Percentiles rank a stretch among this genome's conserved stretches.
phyloP scores from a whole-genome alignment of 2,113 vertebrate genomes.

The Podiceps cristatus region DNA sequence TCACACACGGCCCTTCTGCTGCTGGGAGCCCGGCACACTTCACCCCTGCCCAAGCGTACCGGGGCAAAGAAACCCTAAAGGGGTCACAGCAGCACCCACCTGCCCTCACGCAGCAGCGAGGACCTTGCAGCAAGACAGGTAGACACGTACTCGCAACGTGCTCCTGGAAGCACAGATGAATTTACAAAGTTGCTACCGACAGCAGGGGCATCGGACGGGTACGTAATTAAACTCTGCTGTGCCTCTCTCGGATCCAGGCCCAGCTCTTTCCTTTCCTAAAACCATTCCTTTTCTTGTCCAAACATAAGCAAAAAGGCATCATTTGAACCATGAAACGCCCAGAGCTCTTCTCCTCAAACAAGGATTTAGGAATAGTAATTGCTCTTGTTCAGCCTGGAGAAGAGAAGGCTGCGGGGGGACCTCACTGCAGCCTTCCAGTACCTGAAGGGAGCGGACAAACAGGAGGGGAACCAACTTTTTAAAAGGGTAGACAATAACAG shows the following conservation, averaged over 20 bases:
- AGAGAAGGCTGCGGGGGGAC: too few relatives aligned
- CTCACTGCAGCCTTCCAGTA: too few relatives aligned
- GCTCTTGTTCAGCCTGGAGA: too few relatives aligned
- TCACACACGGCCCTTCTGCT: rapidly evolving
- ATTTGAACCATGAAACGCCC: neutral
- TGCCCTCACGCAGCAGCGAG: neutral
- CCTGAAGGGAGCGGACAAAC: too few relatives aligned
- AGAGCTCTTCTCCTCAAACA: neutral
- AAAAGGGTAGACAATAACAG: too few relatives aligned
- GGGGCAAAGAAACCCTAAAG: rapidly evolving
- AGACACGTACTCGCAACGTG: rapidly evolving
- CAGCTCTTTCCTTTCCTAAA: neutral
- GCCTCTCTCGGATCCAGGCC: neutral
- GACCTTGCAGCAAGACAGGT: neutral
- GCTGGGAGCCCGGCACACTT: neutral
- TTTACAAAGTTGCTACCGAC: neutral
- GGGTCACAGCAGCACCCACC: neutral
- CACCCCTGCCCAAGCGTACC: neutral
- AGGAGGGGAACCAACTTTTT: too few relatives aligned
- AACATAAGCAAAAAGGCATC: neutral
- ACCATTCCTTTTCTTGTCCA: neutral
- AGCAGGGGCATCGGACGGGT: rapidly evolving
- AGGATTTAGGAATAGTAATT: neutral
- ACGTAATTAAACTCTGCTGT: neutral
- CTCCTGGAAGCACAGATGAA: neutral